Evolutionary conservation across 2,888 invertebrate species (phyloP).

Genomic region (Lathronympha strigana): DNA sequence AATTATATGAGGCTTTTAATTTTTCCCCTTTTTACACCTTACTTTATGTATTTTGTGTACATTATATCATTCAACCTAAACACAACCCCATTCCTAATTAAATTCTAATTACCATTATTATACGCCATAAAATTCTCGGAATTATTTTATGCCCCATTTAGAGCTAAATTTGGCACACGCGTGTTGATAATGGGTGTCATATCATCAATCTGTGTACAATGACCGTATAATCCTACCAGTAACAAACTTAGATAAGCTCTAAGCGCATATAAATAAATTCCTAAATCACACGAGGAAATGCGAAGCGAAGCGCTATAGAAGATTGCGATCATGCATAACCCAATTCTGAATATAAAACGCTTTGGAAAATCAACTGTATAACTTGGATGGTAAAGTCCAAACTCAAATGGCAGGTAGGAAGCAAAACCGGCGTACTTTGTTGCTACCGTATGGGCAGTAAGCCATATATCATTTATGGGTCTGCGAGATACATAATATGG

Average conservation of each 20-base stretch:
- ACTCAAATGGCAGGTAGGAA: background rate
- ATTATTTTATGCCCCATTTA: slow-evolving; percentile 20
- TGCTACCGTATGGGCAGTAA: slow-evolving; percentile 4
- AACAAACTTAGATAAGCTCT: background rate
- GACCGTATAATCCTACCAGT: background rate
- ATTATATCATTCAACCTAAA: no score
- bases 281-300: background rate
- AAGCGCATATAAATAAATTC: background rate
- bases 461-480: slow-evolving; percentile 31
- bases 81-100: no score
- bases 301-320: background rate
- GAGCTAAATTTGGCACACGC: slow-evolving; percentile 17
- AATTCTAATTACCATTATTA: slow-evolving; percentile 5
- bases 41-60: no score
- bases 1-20: no score
- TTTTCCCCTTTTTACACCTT: no score
- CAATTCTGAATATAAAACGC: background rate
- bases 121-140: slow-evolving; percentile 1
- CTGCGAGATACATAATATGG: slow-evolving; percentile 32
- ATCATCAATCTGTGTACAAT: slow-evolving; percentile 27
- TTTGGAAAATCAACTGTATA: background rate
- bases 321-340: background rate
- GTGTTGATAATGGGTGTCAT: slow-evolving; percentile 26
- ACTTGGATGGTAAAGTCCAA: background rate
- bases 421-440: background rate